Base-by-base conservation (phyloP, 2,888 invertebrate genomes). In the Mesopsocus fuscifrons region DNA sequence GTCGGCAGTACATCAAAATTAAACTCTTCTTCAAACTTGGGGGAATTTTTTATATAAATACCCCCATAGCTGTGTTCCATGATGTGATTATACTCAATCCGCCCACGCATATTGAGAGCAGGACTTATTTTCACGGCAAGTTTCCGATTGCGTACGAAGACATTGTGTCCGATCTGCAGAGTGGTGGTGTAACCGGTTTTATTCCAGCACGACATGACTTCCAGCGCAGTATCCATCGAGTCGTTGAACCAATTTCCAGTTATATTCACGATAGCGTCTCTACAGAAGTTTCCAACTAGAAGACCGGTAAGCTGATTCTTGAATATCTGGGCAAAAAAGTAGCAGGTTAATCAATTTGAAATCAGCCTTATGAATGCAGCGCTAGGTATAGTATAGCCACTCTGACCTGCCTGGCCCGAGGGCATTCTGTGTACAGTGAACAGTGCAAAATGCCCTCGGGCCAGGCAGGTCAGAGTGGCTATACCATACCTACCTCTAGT, bases 51-150 rank as follows among this genome's bases (percentile, higher is more conserved):
- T 43, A 97, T 78, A 21, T 83, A 70, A 35, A 97, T 66, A 2
- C 80, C 81, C 8, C 94, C 94, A 53, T 78, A 78, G 41, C 64
- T 64, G 33, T 94, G 89, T 45, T 77, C 74, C 46, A 72, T 71
- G 56, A 95, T 94, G 52, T 82, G 78, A 62, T 95, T 95, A 56
- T 83, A 85, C 55, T 89, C 88, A 44, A 92, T 78, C 48, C 66
- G 66, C 0, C 77, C 82, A 3, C 73, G 62, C 3, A 87, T 60
- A 59, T 89, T 89, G 6, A 89, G 64, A 0, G 84, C 83, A 0
- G 91, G 91, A 52, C 74, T 76, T 20, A 89, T 68, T 58, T 77
- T 76, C 13, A 91, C 65, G 1, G 78, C 77, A 15, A 87, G 70
- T 53, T 76, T 51, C 23, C 54, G 49, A 54, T 84, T 87, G 52